Evolutionary conservation across 1,140 invertebrate genomes (phyloP).

Genomic region (Drosophila bipectinata): DNA sequence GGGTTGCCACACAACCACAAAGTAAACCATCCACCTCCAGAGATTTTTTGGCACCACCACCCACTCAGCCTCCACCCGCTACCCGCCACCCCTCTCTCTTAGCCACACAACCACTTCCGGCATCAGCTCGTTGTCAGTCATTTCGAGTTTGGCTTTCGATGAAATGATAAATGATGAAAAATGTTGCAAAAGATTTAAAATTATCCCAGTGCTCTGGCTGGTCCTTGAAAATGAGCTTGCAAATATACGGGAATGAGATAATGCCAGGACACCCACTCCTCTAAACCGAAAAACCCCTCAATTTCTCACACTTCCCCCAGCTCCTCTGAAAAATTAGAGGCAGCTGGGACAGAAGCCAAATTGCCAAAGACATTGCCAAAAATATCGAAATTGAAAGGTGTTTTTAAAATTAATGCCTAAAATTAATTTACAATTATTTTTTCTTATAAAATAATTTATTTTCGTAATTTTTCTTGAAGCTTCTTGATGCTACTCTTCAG

Average conservation of each 20-base stretch:
- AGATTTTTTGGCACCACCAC: slow-evolving; percentile 1
- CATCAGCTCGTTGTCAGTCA: slow-evolving; percentile 83
- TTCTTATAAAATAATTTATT: too few relatives aligned
- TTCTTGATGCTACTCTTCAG: too few relatives aligned
- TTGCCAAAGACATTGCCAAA: slow-evolving; percentile 7
- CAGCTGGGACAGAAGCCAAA: slow-evolving; percentile 39
- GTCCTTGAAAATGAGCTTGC: slow-evolving; percentile 63
- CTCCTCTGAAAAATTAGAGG: slow-evolving; percentile 12
- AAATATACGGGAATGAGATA: slow-evolving; percentile 49
- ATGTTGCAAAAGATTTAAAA: slow-evolving; percentile 82
- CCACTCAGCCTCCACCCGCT: not conserved
- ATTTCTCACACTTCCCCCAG: not conserved
- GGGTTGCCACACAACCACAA: slow-evolving; percentile 56
- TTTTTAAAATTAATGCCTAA: not conserved
- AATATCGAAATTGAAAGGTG: not conserved
- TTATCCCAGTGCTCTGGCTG: slow-evolving; percentile 56
- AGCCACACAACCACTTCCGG: slow-evolving; percentile 20
- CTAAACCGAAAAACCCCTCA: not conserved
- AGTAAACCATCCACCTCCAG: slow-evolving; percentile 38
- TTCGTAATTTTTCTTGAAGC: too few relatives aligned
- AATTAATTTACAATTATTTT: too few relatives aligned
- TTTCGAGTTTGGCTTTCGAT: slow-evolving; percentile 79
- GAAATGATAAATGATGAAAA: slow-evolving; percentile 84
- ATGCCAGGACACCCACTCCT: slow-evolving; percentile 1
- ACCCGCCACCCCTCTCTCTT: not conserved